Percentiles rank a stretch among this genome's conserved stretches.
phyloP scores from a whole-genome alignment of 2,797 vertebrate species.

The Eospalax fontanierii region DNA sequence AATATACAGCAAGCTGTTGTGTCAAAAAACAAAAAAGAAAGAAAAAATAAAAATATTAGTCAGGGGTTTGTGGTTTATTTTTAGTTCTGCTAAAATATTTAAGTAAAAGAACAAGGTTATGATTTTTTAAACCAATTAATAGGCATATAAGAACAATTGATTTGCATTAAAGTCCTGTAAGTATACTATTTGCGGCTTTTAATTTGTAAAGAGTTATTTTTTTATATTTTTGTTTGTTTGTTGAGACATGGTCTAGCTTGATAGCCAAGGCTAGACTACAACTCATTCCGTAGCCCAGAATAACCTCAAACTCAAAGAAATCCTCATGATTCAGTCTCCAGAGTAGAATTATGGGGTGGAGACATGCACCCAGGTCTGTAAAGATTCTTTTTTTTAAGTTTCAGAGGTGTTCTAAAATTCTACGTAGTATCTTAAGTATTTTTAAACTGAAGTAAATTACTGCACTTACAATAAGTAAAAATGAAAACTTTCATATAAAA shows the following conservation, averaged over 20 bases:
- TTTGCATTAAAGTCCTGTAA: conserved; percentile 77
- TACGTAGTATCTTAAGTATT: background rate
- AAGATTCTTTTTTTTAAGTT: background rate
- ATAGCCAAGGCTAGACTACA: background rate
- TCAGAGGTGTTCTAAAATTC: conserved; percentile 1
- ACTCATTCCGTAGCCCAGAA: background rate
- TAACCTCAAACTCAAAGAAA: background rate
- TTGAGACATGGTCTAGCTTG: background rate
- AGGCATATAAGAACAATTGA: conserved; percentile 81
- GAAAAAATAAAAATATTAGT: background rate
- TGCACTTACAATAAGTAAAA: background rate
- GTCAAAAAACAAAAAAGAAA: background rate
- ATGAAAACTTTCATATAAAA: conserved; percentile 52
- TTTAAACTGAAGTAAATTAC: conserved; percentile 11
- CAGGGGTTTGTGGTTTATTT: background rate
- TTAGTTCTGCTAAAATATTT: conserved; percentile 73
- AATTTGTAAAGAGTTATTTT: conserved; percentile 57
- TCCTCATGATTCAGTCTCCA: background rate
- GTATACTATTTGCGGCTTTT: conserved; percentile 69
- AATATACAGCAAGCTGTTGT: background rate
- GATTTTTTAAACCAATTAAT: conserved; percentile 68
- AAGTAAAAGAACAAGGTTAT: conserved; percentile 63
- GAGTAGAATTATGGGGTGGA: background rate
- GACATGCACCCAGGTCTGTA: background rate
- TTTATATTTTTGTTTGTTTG: background rate